phyloP scores from a whole-genome alignment of 35 echinoderm and acorn worm genomes.

The Apostichopus japonicus region DNA sequence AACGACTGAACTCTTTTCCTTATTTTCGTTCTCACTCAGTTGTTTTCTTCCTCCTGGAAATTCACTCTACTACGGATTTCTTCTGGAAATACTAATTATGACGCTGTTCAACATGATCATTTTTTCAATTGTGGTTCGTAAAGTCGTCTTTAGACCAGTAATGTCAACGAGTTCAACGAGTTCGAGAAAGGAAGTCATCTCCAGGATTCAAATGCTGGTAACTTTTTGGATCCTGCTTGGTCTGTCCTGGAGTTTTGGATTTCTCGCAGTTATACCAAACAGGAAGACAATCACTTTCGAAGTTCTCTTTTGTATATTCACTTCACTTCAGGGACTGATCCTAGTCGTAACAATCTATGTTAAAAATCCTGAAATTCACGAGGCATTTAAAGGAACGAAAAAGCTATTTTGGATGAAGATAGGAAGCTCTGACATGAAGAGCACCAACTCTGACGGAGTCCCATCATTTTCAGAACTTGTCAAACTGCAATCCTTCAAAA shows the following conservation, averaged over 20 bases:
- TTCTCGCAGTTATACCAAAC: conserved; percentile 10
- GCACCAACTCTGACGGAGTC: neutral
- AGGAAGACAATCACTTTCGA: neutral
- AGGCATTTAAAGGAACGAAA: neutral
- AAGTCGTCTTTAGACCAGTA: conserved; percentile 19
- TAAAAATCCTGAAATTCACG: neutral
- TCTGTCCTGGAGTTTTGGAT: conserved; percentile 43
- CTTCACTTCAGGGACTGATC: conserved; percentile 11
- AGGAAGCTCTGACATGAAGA: neutral
- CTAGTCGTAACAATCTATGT: neutral
- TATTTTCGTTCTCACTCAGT: neutral
- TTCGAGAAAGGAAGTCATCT: neutral
- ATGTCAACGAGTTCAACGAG: neutral
- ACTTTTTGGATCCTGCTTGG: conserved; percentile 18
- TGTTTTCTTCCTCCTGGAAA: conserved; percentile 27
- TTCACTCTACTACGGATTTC: conserved; percentile 11
- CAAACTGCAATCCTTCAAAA: no score
- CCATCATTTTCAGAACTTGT: no score
- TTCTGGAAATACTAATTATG: conserved; percentile 15
- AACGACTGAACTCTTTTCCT: neutral
- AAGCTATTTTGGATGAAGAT: neutral
- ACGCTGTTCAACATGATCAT: neutral
- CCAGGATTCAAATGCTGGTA: neutral
- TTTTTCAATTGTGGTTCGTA: neutral
- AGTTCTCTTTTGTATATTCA: conserved; percentile 13